These are phyloP conservation scores for Himantopus leucocephalus DNA, from an alignment of 2,113 vertebrate genomes.

Conservation along the genomic window DNA sequence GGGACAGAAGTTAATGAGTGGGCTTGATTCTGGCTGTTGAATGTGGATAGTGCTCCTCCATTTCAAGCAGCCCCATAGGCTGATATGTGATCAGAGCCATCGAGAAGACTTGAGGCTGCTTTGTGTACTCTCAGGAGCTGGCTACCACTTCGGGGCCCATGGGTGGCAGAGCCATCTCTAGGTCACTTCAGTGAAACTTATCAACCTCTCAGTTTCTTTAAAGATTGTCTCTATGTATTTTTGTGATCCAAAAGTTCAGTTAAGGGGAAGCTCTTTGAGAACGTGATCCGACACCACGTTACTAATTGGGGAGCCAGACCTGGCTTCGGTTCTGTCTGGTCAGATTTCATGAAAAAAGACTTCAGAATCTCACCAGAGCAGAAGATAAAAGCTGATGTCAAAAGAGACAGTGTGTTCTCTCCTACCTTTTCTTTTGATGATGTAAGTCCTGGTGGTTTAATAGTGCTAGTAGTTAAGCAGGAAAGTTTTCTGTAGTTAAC, in stretches of 20 bases:
- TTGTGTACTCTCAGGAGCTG: background rate
- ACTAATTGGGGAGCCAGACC: slow-evolving; percentile 72
- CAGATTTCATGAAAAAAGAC: slow-evolving; percentile 50
- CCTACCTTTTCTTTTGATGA: slow-evolving; percentile 69
- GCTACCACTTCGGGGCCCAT: background rate
- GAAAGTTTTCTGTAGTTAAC: slow-evolving; percentile 62
- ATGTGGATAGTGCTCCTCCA: background rate
- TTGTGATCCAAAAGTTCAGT: background rate
- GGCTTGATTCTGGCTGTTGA: background rate
- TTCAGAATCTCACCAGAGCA: slow-evolving; percentile 48
- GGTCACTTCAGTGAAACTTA: background rate
- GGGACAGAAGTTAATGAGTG: background rate
- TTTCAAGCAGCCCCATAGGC: background rate
- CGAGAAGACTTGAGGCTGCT: background rate
- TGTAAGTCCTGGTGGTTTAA: slow-evolving; percentile 64
- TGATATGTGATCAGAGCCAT: background rate
- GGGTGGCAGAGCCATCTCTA: background rate
- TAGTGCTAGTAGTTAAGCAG: slow-evolving; percentile 63
- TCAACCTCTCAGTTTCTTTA: background rate
- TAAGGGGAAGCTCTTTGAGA: slow-evolving; percentile 30
- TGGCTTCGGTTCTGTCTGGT: slow-evolving; percentile 44
- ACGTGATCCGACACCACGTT: slow-evolving; percentile 8
- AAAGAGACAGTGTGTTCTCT: slow-evolving; percentile 68
- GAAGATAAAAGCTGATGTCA: slow-evolving; percentile 60
- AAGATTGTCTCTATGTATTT: background rate